phyloP scores from a whole-genome alignment of 2,888 invertebrate species.

The Zaprionus obscuricornis region DNA sequence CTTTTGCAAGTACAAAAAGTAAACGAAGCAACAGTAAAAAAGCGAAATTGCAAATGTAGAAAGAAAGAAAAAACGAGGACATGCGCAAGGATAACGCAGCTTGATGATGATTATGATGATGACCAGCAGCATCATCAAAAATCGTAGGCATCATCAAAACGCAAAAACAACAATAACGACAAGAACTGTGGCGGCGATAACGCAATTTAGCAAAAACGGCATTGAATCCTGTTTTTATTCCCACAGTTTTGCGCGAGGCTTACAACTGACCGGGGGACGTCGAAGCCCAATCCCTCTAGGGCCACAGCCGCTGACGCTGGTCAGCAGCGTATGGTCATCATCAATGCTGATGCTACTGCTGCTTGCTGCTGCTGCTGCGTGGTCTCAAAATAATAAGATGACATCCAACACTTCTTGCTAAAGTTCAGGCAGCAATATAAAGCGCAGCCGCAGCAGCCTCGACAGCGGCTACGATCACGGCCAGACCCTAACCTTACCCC shows the following conservation, averaged over 20 bases:
- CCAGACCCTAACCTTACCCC: constrained; percentile 56
- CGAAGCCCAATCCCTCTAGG: constrained; percentile 23
- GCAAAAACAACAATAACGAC: constrained; percentile 31
- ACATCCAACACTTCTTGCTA: constrained; percentile 84
- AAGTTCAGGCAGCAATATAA: constrained; percentile 36
- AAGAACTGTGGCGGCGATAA: constrained; percentile 53
- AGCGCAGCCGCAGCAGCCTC: constrained; percentile 42
- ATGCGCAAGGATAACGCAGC: constrained; percentile 53
- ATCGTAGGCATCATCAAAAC: constrained; percentile 64
- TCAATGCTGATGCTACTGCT: constrained; percentile 51
- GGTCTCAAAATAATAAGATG: constrained; percentile 83
- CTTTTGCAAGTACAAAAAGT: constrained; percentile 22
- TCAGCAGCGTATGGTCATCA: constrained; percentile 71
- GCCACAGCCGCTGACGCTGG: constrained; percentile 43
- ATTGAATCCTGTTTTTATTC: constrained; percentile 84
- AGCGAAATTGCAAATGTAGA: constrained; percentile 8
- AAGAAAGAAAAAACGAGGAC: constrained; percentile 36
- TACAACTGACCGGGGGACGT: constrained; percentile 58
- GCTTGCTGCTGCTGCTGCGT: constrained; percentile 49
- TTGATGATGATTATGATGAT: constrained; percentile 22
- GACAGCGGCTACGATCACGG: no score
- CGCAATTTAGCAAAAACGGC: constrained; percentile 44
- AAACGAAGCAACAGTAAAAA: constrained; percentile 21
- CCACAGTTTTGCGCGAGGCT: constrained; percentile 81
- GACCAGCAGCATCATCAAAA: constrained; percentile 60